Percentiles rank a stretch among this genome's conserved stretches.
These are phyloP conservation scores for Microtus ochrogaster DNA, from an alignment of 2,113 vertebrate genomes.

Conservation along the genomic window DNA sequence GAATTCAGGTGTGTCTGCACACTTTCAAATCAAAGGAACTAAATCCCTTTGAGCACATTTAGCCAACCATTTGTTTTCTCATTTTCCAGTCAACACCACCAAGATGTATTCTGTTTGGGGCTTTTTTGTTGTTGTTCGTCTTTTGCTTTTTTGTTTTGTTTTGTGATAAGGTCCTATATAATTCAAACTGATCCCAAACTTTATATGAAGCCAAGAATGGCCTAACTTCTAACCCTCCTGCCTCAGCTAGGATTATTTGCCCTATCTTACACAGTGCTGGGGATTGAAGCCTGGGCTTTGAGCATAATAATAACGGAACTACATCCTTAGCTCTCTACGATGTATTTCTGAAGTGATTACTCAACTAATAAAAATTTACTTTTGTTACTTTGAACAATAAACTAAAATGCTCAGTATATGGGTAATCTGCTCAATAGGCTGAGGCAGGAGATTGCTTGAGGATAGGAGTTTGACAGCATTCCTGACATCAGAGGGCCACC, in stretches of 20 bases:
- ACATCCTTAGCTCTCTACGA: neutral
- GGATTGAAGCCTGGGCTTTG: neutral
- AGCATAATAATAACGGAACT: neutral
- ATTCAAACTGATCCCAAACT: neutral
- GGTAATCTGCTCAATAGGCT: neutral
- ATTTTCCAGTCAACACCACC: neutral
- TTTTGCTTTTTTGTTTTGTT: neutral
- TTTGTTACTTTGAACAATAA: neutral
- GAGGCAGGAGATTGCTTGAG: neutral
- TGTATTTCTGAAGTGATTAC: neutral
- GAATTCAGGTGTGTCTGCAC: neutral
- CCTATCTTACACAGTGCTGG: neutral
- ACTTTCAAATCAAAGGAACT: slow-evolving; percentile 14
- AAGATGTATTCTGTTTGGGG: neutral
- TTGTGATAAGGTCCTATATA: neutral
- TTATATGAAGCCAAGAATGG: neutral
- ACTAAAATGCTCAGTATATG: neutral
- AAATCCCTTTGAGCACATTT: neutral
- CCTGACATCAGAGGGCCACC: neutral
- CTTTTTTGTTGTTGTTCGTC: neutral
- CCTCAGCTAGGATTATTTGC: neutral
- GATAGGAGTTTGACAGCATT: neutral
- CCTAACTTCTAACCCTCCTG: neutral
- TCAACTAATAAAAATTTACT: neutral
- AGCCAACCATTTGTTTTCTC: neutral